Evolutionary conservation across 1,140 invertebrate species (phyloP).

Genomic region (Aleiodes sp.): DNA sequence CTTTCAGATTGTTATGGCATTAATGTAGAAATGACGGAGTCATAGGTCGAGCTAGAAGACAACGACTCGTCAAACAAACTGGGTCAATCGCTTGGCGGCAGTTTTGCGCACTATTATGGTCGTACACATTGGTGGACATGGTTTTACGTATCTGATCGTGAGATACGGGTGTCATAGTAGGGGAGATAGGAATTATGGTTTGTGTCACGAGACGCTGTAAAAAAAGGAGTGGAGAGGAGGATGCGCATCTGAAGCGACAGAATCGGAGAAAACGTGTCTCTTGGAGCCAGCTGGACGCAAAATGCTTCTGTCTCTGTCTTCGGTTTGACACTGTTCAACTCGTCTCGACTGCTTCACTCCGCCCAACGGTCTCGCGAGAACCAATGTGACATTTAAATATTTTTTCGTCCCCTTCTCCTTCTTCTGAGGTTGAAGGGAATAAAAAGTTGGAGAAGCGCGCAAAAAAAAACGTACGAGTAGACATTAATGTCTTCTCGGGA

Average conservation of each 20-base stretch:
- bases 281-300: constrained; percentile 6
- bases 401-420: neutral
- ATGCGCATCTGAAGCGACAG: constrained; percentile 10
- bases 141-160: constrained; percentile 48
- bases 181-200: constrained; percentile 38
- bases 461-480: constrained; percentile 30
- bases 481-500: constrained; percentile 43
- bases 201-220: constrained; percentile 34
- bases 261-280: neutral
- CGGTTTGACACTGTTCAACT: neutral
- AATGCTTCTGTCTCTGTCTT: neutral
- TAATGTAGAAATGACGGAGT: neutral
- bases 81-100: constrained; percentile 49
- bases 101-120: neutral
- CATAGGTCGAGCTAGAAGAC: constrained; percentile 3
- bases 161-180: constrained; percentile 45
- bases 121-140: constrained; percentile 34
- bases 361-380: neutral
- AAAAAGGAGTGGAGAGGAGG: constrained; percentile 19
- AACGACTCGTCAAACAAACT: constrained; percentile 52
- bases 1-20: neutral
- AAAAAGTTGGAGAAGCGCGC: neutral
- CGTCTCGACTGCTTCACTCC: too few species aligned
- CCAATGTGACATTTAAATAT: neutral
- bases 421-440: neutral